These are phyloP conservation scores for Marmota flaviventris DNA, from an alignment of 2,113 vertebrate genomes.

Conservation along the genomic window DNA sequence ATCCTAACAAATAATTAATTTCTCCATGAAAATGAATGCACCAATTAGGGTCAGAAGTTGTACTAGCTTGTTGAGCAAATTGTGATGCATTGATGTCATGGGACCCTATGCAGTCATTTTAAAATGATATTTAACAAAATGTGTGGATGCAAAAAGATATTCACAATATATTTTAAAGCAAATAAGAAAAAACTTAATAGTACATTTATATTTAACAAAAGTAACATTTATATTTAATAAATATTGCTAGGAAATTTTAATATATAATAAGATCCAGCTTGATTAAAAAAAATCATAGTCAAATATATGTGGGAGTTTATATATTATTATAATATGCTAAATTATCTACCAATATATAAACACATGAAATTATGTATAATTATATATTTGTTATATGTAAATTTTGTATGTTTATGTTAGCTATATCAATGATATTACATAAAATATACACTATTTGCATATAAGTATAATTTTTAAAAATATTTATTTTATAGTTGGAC, in stretches of 20 bases:
- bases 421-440: not conserved
- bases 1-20: not conserved
- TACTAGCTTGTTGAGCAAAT: constrained; percentile 4
- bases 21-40: not conserved
- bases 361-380: not conserved
- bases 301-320: not conserved
- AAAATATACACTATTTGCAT: not conserved
- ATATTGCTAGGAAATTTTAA: not conserved
- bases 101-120: not conserved
- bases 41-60: not conserved
- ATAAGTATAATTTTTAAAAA: not conserved
- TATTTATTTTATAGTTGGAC: too few species aligned
- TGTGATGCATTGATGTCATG: not conserved
- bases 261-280: constrained; percentile 40
- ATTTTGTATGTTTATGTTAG: not conserved
- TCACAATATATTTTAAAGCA: not conserved
- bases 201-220: not conserved
- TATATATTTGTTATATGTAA: not conserved
- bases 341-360: not conserved
- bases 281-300: constrained; percentile 1
- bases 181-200: not conserved
- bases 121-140: not conserved
- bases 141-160: not conserved
- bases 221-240: not conserved
- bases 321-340: not conserved